Conservation (phyloP, 2,113 vertebrate species). For the Ovis canadensis region DNA sequence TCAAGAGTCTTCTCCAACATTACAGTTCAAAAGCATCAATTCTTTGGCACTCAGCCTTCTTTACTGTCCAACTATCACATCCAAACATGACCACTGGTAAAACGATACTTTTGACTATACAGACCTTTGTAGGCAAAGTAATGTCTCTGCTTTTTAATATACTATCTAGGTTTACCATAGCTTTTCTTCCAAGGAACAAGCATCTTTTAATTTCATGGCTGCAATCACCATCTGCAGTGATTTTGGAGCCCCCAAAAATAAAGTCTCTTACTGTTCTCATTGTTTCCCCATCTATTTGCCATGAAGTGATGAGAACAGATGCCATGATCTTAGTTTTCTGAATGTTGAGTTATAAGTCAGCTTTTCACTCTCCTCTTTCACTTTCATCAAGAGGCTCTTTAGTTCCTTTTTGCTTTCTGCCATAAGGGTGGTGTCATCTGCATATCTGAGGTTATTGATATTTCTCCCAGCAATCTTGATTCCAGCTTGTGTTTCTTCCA, state of each 20-base stretch:
- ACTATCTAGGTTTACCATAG: not conserved
- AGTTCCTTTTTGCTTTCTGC: too few relatives aligned
- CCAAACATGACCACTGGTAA: not conserved
- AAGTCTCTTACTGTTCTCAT: not conserved
- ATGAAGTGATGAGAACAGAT: not conserved
- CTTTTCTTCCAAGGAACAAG: not conserved
- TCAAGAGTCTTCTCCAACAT: not conserved
- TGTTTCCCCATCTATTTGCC: not conserved
- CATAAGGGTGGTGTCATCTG: too few relatives aligned
- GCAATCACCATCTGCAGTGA: not conserved
- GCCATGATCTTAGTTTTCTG: not conserved
- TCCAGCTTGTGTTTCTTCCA: too few relatives aligned
- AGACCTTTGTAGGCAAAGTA: not conserved
- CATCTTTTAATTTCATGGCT: not conserved
- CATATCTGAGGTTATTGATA: too few relatives aligned
- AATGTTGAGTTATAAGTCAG: not conserved
- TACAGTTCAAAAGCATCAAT: not conserved
- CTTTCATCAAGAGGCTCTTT: too few relatives aligned
- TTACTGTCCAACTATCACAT: not conserved
- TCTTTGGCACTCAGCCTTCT: accelerated
- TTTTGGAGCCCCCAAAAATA: not conserved
- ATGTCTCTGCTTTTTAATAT: not conserved
- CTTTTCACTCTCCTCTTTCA: not conserved
- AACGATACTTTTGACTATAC: not conserved
- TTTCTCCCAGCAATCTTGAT: too few relatives aligned